These are phyloP conservation scores for Gobio gobio DNA, from an alignment of 2,113 vertebrate species.

Conservation along the genomic window DNA sequence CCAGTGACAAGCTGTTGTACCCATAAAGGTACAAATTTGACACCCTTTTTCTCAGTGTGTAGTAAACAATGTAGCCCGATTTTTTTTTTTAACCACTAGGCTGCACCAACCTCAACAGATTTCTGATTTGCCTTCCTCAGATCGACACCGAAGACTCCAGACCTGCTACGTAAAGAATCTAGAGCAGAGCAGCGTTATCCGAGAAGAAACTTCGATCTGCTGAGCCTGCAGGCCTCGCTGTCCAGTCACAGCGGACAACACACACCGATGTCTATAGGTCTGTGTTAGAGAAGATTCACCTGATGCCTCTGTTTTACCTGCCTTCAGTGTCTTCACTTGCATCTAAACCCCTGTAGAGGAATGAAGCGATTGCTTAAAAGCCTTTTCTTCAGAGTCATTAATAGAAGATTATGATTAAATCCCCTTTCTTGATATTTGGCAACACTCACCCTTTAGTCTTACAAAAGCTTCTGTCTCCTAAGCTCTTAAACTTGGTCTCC, in stretches of 20 bases:
- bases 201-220: not conserved
- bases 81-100: not conserved
- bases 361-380: not conserved
- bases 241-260: not conserved
- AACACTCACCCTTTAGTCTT: not conserved
- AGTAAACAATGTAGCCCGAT: too few relatives aligned
- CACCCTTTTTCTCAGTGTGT: too few relatives aligned
- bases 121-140: constrained; percentile 23
- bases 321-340: not conserved
- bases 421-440: not conserved
- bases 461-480: not conserved
- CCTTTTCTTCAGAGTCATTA: not conserved
- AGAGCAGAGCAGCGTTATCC: not conserved
- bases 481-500: not conserved
- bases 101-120: not conserved
- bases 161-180: not conserved
- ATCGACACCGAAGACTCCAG: not conserved
- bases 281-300: not conserved
- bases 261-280: not conserved
- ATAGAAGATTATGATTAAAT: not conserved
- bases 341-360: not conserved
- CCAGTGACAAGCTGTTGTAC: too few relatives aligned
- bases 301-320: not conserved
- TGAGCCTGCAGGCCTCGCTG: not conserved
- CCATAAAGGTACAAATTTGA: too few relatives aligned